These are phyloP conservation scores for Psittacula cyanocephala DNA, from an alignment of 2,113 vertebrate species.

Conservation along the genomic window DNA sequence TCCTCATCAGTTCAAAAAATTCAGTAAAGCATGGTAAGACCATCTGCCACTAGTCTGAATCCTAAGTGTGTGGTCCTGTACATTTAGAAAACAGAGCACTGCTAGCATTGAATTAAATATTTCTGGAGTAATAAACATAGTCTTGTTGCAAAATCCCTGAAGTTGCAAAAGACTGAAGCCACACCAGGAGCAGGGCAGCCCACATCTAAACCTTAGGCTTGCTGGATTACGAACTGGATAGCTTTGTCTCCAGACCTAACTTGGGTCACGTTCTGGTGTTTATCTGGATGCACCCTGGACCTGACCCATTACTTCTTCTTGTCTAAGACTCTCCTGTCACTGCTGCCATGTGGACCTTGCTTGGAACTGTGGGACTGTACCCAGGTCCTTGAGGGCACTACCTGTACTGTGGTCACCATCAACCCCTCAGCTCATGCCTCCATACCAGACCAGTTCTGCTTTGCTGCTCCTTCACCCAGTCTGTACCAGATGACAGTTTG, in stretches of 20 bases:
- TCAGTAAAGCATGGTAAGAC: constrained; percentile 1
- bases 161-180: not conserved
- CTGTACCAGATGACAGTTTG: not conserved
- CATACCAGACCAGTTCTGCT: not conserved
- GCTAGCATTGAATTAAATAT: not conserved
- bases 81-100: not conserved
- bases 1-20: not conserved
- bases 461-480: not conserved
- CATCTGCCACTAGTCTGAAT: not conserved
- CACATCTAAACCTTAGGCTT: not conserved
- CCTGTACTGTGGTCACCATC: not conserved
- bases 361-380: not conserved
- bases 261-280: not conserved
- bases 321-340: not conserved
- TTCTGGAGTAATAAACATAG: not conserved
- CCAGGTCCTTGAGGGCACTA: not conserved
- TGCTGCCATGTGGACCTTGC: not conserved
- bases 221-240: not conserved
- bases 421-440: not conserved
- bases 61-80: not conserved
- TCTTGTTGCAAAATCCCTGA: not conserved
- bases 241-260: not conserved
- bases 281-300: not conserved
- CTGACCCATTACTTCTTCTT: not conserved
- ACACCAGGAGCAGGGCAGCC: not conserved